phyloP scores from a whole-genome alignment of 2,888 invertebrate species.

The Bugulina stolonifera region DNA sequence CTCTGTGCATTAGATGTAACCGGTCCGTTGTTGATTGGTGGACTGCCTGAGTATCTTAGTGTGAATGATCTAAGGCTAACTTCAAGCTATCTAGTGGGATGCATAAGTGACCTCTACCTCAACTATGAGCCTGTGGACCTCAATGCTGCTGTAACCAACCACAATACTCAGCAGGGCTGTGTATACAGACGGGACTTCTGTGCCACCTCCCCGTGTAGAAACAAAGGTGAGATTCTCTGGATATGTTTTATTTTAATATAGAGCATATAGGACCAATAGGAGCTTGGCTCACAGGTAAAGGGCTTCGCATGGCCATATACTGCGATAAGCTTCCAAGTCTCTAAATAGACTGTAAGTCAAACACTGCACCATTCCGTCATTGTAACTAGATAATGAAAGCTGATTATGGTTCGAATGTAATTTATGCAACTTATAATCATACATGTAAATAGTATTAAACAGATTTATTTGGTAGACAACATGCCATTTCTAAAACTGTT shows the following conservation, averaged over 20 bases:
- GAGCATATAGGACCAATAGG: too few species aligned
- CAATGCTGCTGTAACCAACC: slow-evolving; percentile 71
- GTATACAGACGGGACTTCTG: slow-evolving; percentile 77
- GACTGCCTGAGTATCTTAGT: slow-evolving; percentile 61
- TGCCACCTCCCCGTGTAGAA: slow-evolving; percentile 75
- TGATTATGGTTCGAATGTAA: too few species aligned
- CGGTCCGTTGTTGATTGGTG: slow-evolving; percentile 81
- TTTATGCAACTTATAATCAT: too few species aligned
- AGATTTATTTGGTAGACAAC: too few species aligned
- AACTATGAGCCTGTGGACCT: slow-evolving; percentile 82
- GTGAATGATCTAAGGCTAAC: slow-evolving; percentile 34
- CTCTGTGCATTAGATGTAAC: slow-evolving; percentile 69
- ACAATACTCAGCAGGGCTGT: slow-evolving; percentile 81
- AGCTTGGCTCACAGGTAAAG: too few species aligned
- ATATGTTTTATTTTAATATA: background rate
- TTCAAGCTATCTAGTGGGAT: slow-evolving; percentile 71
- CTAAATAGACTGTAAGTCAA: too few species aligned
- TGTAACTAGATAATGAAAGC: too few species aligned
- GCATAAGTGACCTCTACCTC: slow-evolving; percentile 79
- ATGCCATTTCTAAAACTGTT: too few species aligned
- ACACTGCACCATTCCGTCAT: too few species aligned
- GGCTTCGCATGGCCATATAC: too few species aligned
- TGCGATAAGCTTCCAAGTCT: too few species aligned
- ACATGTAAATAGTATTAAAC: too few species aligned
- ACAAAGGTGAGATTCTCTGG: slow-evolving; percentile 67